Evolutionary conservation across 2,113 vertebrate genomes (phyloP).

Genomic region (Anseranas semipalmata): DNA sequence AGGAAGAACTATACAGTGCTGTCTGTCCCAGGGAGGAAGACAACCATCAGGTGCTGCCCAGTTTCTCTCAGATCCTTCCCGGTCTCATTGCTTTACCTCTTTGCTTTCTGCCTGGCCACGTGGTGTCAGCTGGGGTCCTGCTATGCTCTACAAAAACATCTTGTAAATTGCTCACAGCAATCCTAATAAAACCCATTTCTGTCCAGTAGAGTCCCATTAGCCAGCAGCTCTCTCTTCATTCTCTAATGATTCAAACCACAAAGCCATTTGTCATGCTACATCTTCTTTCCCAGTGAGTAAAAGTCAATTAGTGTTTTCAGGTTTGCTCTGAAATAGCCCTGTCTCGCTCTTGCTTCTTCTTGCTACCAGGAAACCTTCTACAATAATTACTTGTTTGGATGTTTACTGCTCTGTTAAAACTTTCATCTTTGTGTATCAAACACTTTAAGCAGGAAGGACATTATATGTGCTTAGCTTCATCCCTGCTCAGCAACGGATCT

Average conservation of each 20-base stretch:
- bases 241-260: slow-evolving; percentile 20
- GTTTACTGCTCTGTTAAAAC: neutral
- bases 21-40: neutral
- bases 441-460: neutral
- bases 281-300: neutral
- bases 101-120: fast-evolving
- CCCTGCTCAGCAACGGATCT: neutral
- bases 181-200: neutral
- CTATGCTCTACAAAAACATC: neutral
- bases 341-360: slow-evolving; percentile 3
- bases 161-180: neutral
- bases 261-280: slow-evolving; percentile 9
- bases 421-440: neutral
- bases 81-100: fast-evolving
- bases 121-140: fast-evolving
- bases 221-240: neutral
- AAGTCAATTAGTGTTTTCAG: slow-evolving; percentile 49
- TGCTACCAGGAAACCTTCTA: slow-evolving; percentile 44
- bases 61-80: neutral
- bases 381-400: neutral
- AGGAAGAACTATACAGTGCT: fast-evolving
- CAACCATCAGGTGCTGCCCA: fast-evolving
- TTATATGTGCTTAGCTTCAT: neutral
- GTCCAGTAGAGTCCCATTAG: neutral
- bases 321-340: neutral